A percentile compares a stretch with the other conserved stretches of the same genome.
Conservation (phyloP, 2,113 vertebrate species). For the Tachysurus vachellii region DNA sequence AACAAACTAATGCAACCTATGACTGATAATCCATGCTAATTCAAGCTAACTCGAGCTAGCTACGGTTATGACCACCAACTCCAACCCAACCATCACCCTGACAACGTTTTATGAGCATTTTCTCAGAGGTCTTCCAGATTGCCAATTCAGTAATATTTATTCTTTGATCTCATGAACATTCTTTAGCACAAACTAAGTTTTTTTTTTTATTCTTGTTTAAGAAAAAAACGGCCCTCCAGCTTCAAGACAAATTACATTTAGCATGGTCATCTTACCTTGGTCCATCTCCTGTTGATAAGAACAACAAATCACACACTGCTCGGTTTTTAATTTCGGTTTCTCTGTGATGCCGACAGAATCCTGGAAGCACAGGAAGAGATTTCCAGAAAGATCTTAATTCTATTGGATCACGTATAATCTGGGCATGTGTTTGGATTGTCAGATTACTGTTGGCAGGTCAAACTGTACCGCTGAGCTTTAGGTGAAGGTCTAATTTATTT, state of each 20-base stretch:
- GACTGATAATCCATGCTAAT: background rate
- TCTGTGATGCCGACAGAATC: background rate
- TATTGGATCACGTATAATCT: background rate
- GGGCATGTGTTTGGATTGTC: slow-evolving; percentile 19
- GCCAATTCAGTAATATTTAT: background rate
- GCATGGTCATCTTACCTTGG: background rate
- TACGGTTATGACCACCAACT: background rate
- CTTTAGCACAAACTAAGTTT: too few species aligned
- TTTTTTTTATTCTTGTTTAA: background rate
- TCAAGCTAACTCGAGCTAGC: background rate
- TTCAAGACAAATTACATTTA: background rate
- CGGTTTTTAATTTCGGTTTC: slow-evolving; percentile 8
- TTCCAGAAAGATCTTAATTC: slow-evolving; percentile 25
- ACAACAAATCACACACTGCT: background rate
- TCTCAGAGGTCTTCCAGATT: background rate
- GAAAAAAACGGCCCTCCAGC: background rate
- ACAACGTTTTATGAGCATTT: background rate
- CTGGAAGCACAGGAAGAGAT: background rate
- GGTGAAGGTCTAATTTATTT: background rate
- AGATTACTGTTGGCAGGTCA: slow-evolving; percentile 29
- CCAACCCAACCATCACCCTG: background rate
- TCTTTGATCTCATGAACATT: background rate
- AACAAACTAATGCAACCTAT: background rate
- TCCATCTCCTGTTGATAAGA: background rate
- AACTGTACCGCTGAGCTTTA: background rate